Conservation (phyloP, 2,888 invertebrate species). For the Isoperla grammatica region DNA sequence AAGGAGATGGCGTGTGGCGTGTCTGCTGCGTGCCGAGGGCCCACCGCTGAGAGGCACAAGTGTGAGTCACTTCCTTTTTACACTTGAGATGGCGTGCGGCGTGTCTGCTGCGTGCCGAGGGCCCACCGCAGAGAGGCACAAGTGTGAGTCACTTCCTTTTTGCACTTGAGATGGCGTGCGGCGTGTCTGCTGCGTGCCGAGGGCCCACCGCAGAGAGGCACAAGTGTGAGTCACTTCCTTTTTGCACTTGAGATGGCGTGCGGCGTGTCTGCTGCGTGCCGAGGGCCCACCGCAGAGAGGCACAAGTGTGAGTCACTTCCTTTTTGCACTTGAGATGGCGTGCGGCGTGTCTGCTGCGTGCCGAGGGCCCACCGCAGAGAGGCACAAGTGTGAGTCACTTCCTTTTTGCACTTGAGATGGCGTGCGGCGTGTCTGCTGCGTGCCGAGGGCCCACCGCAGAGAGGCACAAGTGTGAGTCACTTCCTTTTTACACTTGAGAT, state of each 20-base stretch:
- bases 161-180: conserved; percentile 94
- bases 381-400: conserved; percentile 72
- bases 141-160: conserved; percentile 57
- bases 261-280: conserved; percentile 87
- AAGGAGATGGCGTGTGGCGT: conserved; percentile 93
- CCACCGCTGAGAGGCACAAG: conserved; percentile 79
- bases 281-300: conserved; percentile 81
- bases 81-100: conserved; percentile 92
- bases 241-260: conserved; percentile 91
- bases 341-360: conserved; percentile 93
- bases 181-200: conserved; percentile 87
- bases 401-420: no score
- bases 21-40: conserved; percentile 88
- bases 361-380: conserved; percentile 77
- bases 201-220: conserved; percentile 83
- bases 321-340: conserved; percentile 77
- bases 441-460: conserved; percentile 84
- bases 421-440: conserved; percentile 90
- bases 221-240: conserved; percentile 61
- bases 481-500: no score
- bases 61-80: conserved; percentile 54
- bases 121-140: conserved; percentile 78
- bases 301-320: conserved; percentile 67
- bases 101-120: conserved; percentile 90
- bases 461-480: conserved; percentile 72